Conservation (phyloP, 1,140 invertebrate genomes). For the Zaprionus gabonicus region DNA sequence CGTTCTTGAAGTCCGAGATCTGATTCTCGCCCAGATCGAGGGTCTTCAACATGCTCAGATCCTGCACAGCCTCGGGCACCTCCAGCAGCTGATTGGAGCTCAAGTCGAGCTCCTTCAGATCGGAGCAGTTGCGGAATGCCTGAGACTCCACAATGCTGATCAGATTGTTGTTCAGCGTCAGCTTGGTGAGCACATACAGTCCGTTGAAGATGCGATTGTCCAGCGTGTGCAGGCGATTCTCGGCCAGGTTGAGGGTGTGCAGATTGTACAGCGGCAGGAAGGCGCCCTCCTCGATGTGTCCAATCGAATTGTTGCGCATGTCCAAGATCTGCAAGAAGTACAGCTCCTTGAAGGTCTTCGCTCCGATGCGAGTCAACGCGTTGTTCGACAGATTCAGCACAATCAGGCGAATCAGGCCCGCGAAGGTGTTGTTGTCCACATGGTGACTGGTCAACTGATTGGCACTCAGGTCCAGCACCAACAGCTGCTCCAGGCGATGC, state of each 20-base stretch:
- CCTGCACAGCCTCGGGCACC: constrained; percentile 90
- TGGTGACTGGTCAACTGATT: constrained; percentile 90
- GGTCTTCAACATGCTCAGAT: constrained; percentile 90
- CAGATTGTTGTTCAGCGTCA: constrained; percentile 92
- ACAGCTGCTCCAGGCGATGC: constrained; percentile 88
- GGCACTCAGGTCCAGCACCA: constrained; percentile 89
- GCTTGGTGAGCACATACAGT: constrained; percentile 91
- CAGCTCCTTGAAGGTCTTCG: constrained; percentile 91
- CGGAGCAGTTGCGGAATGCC: constrained; percentile 92
- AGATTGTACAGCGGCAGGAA: constrained; percentile 93
- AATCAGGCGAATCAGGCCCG: constrained; percentile 89
- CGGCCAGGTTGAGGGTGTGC: constrained; percentile 91
- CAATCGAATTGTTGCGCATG: constrained; percentile 91
- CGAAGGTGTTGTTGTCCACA: constrained; percentile 89
- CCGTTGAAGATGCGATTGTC: constrained; percentile 92
- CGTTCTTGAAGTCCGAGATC: constrained; percentile 90
- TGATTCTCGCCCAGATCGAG: constrained; percentile 93
- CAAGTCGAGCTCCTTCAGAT: constrained; percentile 92
- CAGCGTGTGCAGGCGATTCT: constrained; percentile 90
- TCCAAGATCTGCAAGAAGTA: constrained; percentile 93
- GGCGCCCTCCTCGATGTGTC: constrained; percentile 90
- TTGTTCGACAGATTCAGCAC: constrained; percentile 90
- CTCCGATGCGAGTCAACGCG: constrained; percentile 87
- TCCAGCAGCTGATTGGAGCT: constrained; percentile 91
- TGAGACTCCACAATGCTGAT: constrained; percentile 90